Percentiles rank a stretch among this genome's conserved stretches.
Evolutionary conservation across 2,888 invertebrate species (phyloP).

Genomic region (Osedax frankpressi): DNA sequence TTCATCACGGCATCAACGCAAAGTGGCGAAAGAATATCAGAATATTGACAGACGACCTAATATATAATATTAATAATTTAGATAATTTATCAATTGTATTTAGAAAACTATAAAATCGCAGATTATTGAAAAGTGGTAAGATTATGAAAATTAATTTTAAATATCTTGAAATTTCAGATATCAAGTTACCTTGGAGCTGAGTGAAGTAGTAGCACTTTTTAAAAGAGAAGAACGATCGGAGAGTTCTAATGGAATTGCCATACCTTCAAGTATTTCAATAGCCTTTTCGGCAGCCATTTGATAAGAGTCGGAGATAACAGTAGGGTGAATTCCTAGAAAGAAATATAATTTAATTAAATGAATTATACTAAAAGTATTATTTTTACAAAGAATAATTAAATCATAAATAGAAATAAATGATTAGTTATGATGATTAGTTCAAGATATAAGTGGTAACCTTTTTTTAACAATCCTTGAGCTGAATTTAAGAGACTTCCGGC

Average conservation of each 20-base stretch:
- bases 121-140: too few relatives aligned
- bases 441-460: constrained; percentile 47
- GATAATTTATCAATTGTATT: too few relatives aligned
- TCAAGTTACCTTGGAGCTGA: constrained; percentile 79
- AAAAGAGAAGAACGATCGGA: constrained; percentile 71
- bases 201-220: constrained; percentile 88
- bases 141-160: not conserved
- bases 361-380: not conserved
- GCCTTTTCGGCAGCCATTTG: constrained; percentile 65
- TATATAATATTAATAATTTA: too few relatives aligned
- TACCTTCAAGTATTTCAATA: constrained; percentile 61
- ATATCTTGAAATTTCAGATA: not conserved
- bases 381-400: too few relatives aligned
- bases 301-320: constrained; percentile 90
- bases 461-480: constrained; percentile 74
- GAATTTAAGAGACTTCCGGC: constrained; percentile 91
- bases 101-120: too few relatives aligned
- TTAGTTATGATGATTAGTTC: not conserved
- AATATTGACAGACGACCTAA: constrained; percentile 89
- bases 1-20: constrained; percentile 91
- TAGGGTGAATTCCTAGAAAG: constrained; percentile 78
- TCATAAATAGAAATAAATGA: not conserved
- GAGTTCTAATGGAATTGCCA: constrained; percentile 71
- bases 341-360: too few relatives aligned
- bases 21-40: constrained; percentile 81